phyloP scores from a whole-genome alignment of 2,888 invertebrate species.

The Apodemia zela region DNA sequence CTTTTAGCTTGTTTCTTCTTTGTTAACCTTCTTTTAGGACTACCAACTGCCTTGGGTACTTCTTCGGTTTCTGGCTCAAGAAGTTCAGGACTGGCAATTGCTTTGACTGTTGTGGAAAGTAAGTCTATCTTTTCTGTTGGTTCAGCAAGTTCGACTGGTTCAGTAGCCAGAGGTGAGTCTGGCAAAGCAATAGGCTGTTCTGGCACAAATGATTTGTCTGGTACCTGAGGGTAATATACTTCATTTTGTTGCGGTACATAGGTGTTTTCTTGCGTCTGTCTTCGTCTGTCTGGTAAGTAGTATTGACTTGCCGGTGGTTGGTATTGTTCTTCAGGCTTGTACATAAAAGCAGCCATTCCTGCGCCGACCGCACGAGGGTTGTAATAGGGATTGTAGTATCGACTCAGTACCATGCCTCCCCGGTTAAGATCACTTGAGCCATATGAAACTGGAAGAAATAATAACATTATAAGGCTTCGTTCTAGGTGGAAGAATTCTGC shows the following conservation, averaged over 20 bases:
- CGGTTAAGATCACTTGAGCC: constrained; percentile 58
- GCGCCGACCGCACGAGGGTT: constrained; percentile 50
- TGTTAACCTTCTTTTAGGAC: constrained; percentile 52
- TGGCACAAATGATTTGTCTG: constrained; percentile 40
- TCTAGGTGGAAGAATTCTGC: no score
- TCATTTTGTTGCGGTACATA: constrained; percentile 66
- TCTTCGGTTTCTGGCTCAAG: constrained; percentile 61
- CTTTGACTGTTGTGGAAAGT: constrained; percentile 49
- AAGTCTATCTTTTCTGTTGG: constrained; percentile 54
- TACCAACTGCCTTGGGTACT: constrained; percentile 45
- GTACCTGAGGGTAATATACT: constrained; percentile 47
- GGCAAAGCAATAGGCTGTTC: constrained; percentile 39
- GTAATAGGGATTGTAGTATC: constrained; percentile 71
- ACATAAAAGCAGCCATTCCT: constrained; percentile 69
- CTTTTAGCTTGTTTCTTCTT: constrained; percentile 63
- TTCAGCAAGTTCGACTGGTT: constrained; percentile 52
- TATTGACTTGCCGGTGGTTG: constrained; percentile 57
- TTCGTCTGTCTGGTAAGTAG: constrained; percentile 63
- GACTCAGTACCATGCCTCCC: constrained; percentile 66
- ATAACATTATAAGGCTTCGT: no score
- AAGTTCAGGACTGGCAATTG: constrained; percentile 51
- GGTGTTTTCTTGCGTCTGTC: constrained; percentile 58
- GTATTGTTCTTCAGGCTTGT: constrained; percentile 48
- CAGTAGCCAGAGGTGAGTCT: constrained; percentile 39
- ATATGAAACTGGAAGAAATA: constrained; percentile 53